phyloP scores from a whole-genome alignment of 2,113 vertebrate species.

The Xyliphius kryptos region DNA sequence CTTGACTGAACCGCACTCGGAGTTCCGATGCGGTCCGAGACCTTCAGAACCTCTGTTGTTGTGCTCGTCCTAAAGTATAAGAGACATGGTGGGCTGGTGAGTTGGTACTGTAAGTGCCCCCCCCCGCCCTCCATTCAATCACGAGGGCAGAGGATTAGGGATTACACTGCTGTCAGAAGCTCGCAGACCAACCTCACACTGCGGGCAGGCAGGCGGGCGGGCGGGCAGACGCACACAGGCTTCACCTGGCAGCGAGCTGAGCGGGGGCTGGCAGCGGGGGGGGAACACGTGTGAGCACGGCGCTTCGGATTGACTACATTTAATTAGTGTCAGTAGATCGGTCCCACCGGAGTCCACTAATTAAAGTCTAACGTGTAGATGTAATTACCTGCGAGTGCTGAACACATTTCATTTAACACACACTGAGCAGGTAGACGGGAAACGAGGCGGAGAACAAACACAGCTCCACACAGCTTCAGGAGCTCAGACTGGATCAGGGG shows the following conservation, averaged over 20 bases:
- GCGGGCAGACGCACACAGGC: slow-evolving; percentile 21
- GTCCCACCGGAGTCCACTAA: slow-evolving; percentile 71
- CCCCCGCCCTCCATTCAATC: slow-evolving; percentile 51
- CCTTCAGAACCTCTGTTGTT: too few relatives aligned
- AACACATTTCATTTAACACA: slow-evolving; percentile 49
- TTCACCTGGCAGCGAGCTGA: slow-evolving; percentile 22
- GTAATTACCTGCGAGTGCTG: slow-evolving; percentile 62
- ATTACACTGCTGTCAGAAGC: slow-evolving; percentile 35
- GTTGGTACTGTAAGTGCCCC: slow-evolving; percentile 82
- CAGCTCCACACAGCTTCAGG: too few relatives aligned
- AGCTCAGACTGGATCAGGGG: too few relatives aligned
- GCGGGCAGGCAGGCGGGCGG: too few relatives aligned
- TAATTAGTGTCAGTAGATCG: slow-evolving; percentile 70
- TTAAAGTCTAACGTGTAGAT: slow-evolving; percentile 73
- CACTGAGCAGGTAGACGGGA: slow-evolving; percentile 28
- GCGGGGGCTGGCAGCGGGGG: slow-evolving; percentile 6
- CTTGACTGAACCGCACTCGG: too few relatives aligned
- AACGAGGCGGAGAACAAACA: too few relatives aligned
- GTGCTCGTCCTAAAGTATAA: slow-evolving; percentile 89
- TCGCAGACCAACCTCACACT: slow-evolving; percentile 17
- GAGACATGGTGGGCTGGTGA: slow-evolving; percentile 82
- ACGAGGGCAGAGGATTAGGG: slow-evolving; percentile 29
- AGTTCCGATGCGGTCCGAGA: too few relatives aligned
- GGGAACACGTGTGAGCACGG: slow-evolving; percentile 54
- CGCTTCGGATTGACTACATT: slow-evolving; percentile 67